Percentiles rank a stretch among this genome's conserved stretches.
Conservation (phyloP, 2,797 vertebrate species). For the Sebastes cheni region DNA sequence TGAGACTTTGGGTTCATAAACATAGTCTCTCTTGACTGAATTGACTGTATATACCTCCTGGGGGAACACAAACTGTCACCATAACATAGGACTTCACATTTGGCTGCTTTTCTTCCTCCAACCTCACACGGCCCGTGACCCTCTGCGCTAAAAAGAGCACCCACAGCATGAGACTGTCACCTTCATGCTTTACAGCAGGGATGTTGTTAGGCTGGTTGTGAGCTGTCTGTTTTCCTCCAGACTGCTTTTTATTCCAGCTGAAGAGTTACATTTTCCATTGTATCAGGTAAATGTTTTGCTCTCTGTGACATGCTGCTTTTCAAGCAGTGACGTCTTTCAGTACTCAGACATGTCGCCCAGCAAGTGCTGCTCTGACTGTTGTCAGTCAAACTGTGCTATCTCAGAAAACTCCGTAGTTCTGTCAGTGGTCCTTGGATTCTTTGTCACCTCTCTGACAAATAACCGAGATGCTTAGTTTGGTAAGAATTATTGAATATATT, state of each 20-base stretch:
- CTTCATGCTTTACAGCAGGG: neutral
- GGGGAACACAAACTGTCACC: neutral
- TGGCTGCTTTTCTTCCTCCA: neutral
- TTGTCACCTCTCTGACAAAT: neutral
- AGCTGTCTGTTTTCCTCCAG: constrained; percentile 13
- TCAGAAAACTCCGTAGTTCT: constrained; percentile 4
- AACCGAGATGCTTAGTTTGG: neutral
- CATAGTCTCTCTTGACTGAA: neutral
- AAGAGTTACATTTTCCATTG: neutral
- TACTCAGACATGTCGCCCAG: neutral
- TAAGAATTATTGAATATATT: neutral
- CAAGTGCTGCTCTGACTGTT: constrained; percentile 1
- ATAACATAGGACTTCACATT: neutral
- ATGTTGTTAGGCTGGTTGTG: neutral
- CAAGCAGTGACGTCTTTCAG: constrained; percentile 2
- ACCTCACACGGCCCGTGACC: neutral
- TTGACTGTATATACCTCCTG: neutral
- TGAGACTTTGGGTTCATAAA: neutral
- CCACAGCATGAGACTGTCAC: constrained; percentile 5
- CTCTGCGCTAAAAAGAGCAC: neutral
- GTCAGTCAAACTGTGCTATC: constrained; percentile 15
- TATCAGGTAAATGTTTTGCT: neutral
- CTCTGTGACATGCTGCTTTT: constrained; percentile 1
- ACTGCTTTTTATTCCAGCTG: constrained; percentile 5
- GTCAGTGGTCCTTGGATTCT: neutral